phyloP scores from a whole-genome alignment of 2,888 invertebrate genomes.

The Nomada hirtipes region DNA sequence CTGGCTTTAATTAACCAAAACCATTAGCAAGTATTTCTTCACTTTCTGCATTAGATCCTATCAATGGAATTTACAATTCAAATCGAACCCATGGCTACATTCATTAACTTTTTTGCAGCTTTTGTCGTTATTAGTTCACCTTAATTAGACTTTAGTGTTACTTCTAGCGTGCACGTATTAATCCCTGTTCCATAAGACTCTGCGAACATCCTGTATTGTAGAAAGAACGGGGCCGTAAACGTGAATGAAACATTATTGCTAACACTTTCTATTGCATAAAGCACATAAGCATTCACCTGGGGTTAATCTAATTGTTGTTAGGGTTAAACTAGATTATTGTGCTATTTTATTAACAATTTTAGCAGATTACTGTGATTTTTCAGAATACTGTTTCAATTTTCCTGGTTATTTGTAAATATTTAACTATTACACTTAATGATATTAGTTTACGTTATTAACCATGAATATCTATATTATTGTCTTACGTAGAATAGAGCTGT shows the following conservation, averaged over 20 bases:
- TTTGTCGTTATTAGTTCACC: slow-evolving; percentile 43
- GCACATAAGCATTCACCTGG: neutral
- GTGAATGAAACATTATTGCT: neutral
- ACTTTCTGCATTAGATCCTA: slow-evolving; percentile 43
- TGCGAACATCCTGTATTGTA: slow-evolving; percentile 9
- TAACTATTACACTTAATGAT: too few relatives aligned
- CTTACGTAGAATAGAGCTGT: too few relatives aligned
- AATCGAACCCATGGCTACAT: slow-evolving; percentile 26
- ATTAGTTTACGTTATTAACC: too few relatives aligned
- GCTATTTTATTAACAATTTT: neutral
- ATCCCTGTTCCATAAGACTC: neutral
- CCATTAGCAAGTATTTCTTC: slow-evolving; percentile 37
- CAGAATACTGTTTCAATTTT: too few relatives aligned
- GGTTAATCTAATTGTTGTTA: neutral
- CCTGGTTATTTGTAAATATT: too few relatives aligned
- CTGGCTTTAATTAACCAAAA: slow-evolving; percentile 23
- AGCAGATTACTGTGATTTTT: neutral
- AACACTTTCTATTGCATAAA: neutral
- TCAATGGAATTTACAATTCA: slow-evolving; percentile 49
- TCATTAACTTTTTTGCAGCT: slow-evolving; percentile 45
- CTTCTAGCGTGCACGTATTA: slow-evolving; percentile 21
- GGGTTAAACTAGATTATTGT: neutral
- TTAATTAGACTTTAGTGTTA: slow-evolving; percentile 47
- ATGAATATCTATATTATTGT: too few relatives aligned
- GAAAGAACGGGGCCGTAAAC: slow-evolving; percentile 8